Evolutionary conservation across 2,113 vertebrate species (phyloP).

Genomic region (Manacus vitellinus): DNA sequence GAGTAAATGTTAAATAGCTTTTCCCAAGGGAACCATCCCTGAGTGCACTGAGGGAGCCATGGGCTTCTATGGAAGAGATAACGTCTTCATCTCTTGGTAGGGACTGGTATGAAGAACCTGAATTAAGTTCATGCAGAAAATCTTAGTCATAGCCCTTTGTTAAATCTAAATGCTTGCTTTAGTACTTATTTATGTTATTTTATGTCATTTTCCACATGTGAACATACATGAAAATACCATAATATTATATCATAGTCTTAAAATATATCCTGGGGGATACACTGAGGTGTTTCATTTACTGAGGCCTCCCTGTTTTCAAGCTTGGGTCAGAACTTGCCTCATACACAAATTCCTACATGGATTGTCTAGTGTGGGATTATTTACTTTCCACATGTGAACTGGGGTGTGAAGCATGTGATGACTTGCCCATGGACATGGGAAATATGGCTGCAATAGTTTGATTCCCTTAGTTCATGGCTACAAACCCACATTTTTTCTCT

Average conservation of each 20-base stretch:
- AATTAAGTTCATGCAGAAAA: neutral
- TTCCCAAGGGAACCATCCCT: neutral
- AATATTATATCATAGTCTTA: neutral
- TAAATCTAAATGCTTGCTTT: neutral
- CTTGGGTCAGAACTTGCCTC: rapidly evolving
- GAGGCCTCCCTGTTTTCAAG: neutral
- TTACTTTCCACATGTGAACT: neutral
- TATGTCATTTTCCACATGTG: neutral
- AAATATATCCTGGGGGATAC: neutral
- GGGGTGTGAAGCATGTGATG: neutral
- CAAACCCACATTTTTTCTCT: neutral
- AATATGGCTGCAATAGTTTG: neutral
- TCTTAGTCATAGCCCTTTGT: neutral
- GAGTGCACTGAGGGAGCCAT: neutral
- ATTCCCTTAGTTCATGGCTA: neutral
- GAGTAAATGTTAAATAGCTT: neutral
- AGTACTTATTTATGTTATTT: neutral
- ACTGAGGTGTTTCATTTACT: neutral
- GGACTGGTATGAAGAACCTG: neutral
- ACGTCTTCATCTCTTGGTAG: neutral
- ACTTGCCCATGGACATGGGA: neutral
- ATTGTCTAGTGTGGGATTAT: neutral
- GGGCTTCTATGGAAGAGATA: neutral
- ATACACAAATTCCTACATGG: neutral
- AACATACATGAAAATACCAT: neutral